Conservation (phyloP, 2,888 invertebrate species). For the Drosophila dives region DNA sequence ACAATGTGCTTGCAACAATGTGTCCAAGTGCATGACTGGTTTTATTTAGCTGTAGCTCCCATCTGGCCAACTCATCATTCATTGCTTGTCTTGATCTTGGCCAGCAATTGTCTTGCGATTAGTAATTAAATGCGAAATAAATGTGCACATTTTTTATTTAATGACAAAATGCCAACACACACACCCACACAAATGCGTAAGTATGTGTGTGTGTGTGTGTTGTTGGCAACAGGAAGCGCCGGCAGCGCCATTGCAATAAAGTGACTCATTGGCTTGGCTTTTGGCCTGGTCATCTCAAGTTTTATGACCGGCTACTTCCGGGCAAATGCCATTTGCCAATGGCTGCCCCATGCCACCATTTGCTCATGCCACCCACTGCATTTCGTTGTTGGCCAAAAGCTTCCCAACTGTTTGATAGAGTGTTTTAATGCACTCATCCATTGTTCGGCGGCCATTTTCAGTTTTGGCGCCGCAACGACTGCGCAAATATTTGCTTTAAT, state of each 20-base stretch:
- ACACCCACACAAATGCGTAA: conserved; percentile 4
- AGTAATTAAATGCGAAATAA: conserved; percentile 80
- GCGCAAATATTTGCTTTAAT: conserved; percentile 77
- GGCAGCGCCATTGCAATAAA: conserved; percentile 67
- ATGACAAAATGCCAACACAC: conserved; percentile 68
- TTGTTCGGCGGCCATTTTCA: conserved; percentile 67
- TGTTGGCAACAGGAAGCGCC: conserved; percentile 22
- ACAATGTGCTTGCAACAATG: conserved; percentile 61
- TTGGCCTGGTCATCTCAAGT: conserved; percentile 75
- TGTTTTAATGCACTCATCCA: conserved; percentile 74
- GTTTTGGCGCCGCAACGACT: conserved; percentile 67
- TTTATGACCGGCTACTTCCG: conserved; percentile 82
- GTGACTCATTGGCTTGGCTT: conserved; percentile 78
- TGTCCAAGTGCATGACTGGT: conserved; percentile 23
- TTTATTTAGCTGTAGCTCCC: not conserved
- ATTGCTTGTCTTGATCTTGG: not conserved
- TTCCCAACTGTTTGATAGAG: conserved; percentile 68
- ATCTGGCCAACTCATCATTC: not conserved
- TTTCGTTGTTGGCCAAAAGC: conserved; percentile 60
- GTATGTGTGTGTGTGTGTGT: not conserved
- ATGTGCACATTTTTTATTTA: conserved; percentile 68
- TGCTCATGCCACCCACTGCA: conserved; percentile 22
- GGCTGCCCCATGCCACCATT: not conserved
- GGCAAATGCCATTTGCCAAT: conserved; percentile 66
- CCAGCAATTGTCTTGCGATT: conserved; percentile 68